Base-by-base conservation (phyloP, 2,113 vertebrate species). In the Sterna hirundo region DNA sequence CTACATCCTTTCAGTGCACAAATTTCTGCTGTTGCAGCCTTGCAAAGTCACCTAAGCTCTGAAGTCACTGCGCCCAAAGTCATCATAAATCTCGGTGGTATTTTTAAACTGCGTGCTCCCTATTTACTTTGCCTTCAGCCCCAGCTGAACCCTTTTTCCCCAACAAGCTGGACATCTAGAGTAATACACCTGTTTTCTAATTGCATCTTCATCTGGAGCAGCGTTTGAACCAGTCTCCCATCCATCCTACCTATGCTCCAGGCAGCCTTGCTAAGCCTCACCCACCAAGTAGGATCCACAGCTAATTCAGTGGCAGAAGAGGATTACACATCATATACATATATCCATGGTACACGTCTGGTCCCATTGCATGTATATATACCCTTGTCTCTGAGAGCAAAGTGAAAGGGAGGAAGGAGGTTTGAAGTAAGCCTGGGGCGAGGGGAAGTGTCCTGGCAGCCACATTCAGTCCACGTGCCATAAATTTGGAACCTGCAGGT, bases 401-500 rank as follows among this genome's bases (percentile, higher is more conserved):
- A 77, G 44, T 0, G 0, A 34, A 77, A 72, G 32, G 38, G 38
- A 81, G 20, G 38, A 84, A 52, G 0, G 1, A 87, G 36, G 34
- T 65, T 36, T 93, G 69, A 70, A 36, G 44, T 12, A 61, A 86
- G 34, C 34, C 49, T 81, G 36, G 21, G 36, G 17, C 0, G 5
- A 84, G 51, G 26, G 42, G 30, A 81, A 74, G 69, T 9, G 12
- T 77, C 36, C 55, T 49, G 40, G 12, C 51, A 81, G 60, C 6
- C 34, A 52, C 26, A 17, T 42, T 69, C 54, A 83, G 29, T 10
- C 40, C 38, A 32, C 6, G 7, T 78, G 36, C 42, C 54, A 47
- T 18, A 46, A 52, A 55, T 29, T 8, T 55, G 44, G 47, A 86
- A 40, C 21, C 17, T 30, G 26, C 4, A 44, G 51, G 46, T 44